Base-by-base conservation (phyloP, 2,888 invertebrate species). In the Chromoteleia sp. region DNA sequence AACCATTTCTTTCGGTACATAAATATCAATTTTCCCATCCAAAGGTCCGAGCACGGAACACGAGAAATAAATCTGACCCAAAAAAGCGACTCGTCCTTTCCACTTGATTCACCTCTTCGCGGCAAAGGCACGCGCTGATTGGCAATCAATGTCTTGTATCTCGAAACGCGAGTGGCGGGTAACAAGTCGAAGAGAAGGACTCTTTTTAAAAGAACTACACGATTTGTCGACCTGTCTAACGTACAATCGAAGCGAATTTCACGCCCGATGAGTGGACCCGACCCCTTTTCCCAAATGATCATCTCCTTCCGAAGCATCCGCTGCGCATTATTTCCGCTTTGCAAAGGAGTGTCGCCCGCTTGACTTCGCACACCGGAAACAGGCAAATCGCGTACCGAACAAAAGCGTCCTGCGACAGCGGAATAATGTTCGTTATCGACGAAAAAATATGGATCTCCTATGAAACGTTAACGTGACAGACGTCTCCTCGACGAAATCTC, bases 241-340 rank as follows among this genome's bases (percentile, higher is more conserved):
- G 67, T 45, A 63, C 82, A 82, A 78, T 79, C 71, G 48, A 17
- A 54, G 65, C 74, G 73, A 78, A 78, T 82, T 82, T 75, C 74
- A 71, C 71, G 63, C 65, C 61, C 54, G 58, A 43, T 48, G 45
- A 78, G 56, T 48, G 71, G 63, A 63, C 54, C 54, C 63, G 25
- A 54, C 54, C 56, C 45, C 63, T 61, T 73, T 73, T 41, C 21
- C 65, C 63, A 58, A 77, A 76, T 59, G 75, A 41, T 77, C 77
- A 19, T 50, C 58, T 58, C 25, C 45, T 54, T 59, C 43, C 58
- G 75, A 39, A 29, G 52, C 50, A 43, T 61, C 33, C 61, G 36
- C 52, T 52, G 48, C 65, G 14, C 67, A 75, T 67, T 75, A 75
- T 75, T 75, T 59, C 67, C 61, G 54, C 33, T 12, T 36, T 19